These are phyloP conservation scores for Ditula angustiorana DNA, from an alignment of 2,888 invertebrate species.

Conservation along the genomic window DNA sequence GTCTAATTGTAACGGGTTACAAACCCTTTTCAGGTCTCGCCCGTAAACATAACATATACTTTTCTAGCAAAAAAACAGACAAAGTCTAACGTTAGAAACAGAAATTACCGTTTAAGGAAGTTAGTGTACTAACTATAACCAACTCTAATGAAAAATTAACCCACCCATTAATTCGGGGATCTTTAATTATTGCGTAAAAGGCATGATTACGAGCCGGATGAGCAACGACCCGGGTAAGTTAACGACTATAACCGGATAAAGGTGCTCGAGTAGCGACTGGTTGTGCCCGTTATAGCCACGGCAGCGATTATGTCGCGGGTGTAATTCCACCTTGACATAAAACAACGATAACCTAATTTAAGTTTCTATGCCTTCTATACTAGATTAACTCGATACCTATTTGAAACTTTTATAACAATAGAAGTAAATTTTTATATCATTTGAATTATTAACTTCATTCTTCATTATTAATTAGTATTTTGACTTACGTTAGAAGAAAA, in stretches of 20 bases:
- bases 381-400: too few relatives aligned
- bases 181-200: background rate
- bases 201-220: background rate
- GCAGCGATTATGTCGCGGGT: background rate
- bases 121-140: background rate
- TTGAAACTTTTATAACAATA: too few relatives aligned
- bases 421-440: too few relatives aligned
- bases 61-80: too few relatives aligned
- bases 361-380: too few relatives aligned
- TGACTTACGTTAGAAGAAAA: too few relatives aligned
- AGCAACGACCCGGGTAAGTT: conserved; percentile 5
- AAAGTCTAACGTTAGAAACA: background rate
- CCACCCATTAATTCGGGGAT: background rate
- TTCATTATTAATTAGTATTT: too few relatives aligned
- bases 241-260: conserved; percentile 1
- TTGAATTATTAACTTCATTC: too few relatives aligned
- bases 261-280: background rate
- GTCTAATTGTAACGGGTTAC: too few relatives aligned
- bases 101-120: background rate
- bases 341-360: background rate
- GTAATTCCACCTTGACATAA: background rate
- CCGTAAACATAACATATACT: too few relatives aligned
- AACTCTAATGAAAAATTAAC: background rate
- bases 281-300: background rate
- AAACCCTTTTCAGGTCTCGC: too few relatives aligned